Evolutionary conservation across 2,113 vertebrate species (phyloP).

Genomic region (Labeo catla): DNA sequence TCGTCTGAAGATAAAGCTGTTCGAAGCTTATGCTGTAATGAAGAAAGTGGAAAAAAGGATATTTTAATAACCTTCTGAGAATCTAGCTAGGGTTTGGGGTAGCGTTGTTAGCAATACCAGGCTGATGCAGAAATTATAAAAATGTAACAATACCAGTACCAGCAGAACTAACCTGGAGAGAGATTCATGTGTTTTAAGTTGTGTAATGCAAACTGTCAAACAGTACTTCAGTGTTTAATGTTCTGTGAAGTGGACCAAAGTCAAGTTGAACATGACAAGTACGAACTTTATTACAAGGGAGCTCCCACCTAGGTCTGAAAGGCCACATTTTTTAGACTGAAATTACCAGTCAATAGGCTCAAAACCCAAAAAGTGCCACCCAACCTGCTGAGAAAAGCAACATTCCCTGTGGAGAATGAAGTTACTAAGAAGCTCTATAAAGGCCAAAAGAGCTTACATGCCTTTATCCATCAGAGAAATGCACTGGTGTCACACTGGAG

Average conservation of each 20-base stretch:
- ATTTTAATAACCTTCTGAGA: not conserved
- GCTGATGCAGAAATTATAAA: not conserved
- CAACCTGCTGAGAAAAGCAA: conserved; percentile 5
- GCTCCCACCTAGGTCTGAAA: not conserved
- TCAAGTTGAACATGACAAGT: not conserved
- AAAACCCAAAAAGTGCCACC: not conserved
- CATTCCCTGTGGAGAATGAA: conserved; percentile 23
- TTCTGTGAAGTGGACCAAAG: not conserved
- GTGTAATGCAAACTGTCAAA: not conserved
- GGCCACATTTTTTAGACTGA: not conserved
- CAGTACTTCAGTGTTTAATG: not conserved
- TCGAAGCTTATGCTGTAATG: not conserved
- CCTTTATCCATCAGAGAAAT: conserved; percentile 45
- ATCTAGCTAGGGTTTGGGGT: not conserved
- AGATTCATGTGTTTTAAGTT: not conserved
- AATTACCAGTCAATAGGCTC: conserved; percentile 23
- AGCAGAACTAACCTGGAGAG: not conserved
- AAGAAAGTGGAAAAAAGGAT: not conserved
- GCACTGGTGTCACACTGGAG: conserved; percentile 15
- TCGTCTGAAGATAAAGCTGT: not conserved
- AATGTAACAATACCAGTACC: not conserved
- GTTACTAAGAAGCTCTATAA: not conserved
- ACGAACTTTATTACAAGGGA: not conserved
- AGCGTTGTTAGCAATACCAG: not conserved
- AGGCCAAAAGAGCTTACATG: conserved; percentile 16